These are phyloP conservation scores for Amblyopsis rosae DNA, from an alignment of 2,113 vertebrate genomes.

Conservation along the genomic window DNA sequence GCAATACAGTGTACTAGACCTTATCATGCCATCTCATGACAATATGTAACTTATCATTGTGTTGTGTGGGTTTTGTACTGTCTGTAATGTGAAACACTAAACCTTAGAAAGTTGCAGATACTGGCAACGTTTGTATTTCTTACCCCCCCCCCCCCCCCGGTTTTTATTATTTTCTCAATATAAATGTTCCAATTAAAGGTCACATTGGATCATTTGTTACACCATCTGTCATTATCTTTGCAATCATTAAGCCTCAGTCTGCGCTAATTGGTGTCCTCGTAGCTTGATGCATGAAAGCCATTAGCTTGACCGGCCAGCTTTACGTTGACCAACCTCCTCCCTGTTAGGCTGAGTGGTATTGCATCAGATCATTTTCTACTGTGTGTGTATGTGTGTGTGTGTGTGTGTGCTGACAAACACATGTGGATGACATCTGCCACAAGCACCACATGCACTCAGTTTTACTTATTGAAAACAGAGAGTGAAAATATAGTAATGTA, in stretches of 20 bases:
- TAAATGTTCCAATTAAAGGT: slow-evolving; percentile 3
- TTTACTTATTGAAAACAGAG: too few relatives aligned
- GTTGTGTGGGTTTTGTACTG: too few relatives aligned
- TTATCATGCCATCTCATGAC: too few relatives aligned
- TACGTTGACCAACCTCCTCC: slow-evolving; percentile 4
- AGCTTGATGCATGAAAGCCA: slow-evolving; percentile 12
- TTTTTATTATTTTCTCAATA: not conserved
- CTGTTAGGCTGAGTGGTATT: slow-evolving; percentile 16
- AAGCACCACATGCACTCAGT: not conserved
- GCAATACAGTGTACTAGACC: too few relatives aligned
- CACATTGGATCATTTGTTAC: slow-evolving; percentile 2
- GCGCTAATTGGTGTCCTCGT: slow-evolving; percentile 27
- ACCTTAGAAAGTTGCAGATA: not conserved
- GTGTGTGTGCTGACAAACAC: slow-evolving; percentile 3
- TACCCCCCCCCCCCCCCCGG: not conserved
- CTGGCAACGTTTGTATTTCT: not conserved
- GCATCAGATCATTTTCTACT: not conserved
- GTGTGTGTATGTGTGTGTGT: not conserved
- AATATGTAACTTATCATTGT: too few relatives aligned
- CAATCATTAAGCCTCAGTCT: slow-evolving; percentile 14
- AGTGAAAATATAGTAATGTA: too few relatives aligned
- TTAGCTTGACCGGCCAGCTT: slow-evolving; percentile 15
- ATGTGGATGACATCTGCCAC: not conserved
- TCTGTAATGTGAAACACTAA: too few relatives aligned
- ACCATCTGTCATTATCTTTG: not conserved